A percentile compares a stretch with the other conserved stretches of the same genome.
Evolutionary conservation across 2,888 invertebrate species (phyloP).

Genomic region (Euplagia quadripunctaria): DNA sequence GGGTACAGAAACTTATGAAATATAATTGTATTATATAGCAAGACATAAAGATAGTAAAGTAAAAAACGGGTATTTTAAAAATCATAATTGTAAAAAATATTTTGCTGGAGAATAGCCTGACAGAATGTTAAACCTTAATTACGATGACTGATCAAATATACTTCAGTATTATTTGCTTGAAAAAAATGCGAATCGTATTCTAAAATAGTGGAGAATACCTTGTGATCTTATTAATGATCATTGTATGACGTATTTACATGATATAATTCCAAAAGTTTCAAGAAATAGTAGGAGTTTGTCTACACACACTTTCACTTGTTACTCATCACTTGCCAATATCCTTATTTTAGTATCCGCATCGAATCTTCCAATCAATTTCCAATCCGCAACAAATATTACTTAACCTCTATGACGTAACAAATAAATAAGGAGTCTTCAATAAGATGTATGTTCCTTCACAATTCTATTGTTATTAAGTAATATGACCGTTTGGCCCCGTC

Average conservation of each 20-base stretch:
- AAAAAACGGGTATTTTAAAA: neutral
- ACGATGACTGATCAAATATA: neutral
- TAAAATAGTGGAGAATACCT: neutral
- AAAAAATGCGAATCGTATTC: neutral
- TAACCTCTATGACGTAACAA: slow-evolving; percentile 37
- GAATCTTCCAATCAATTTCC: slow-evolving; percentile 36
- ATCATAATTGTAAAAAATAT: neutral
- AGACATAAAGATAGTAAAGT: neutral
- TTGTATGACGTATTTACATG: too few species aligned
- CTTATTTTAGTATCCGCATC: slow-evolving; percentile 28
- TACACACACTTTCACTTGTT: neutral
- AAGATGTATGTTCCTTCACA: slow-evolving; percentile 45
- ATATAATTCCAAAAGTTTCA: too few species aligned
- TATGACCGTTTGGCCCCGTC: slow-evolving; percentile 49
- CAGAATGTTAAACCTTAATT: neutral
- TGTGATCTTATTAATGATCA: neutral
- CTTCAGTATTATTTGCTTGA: neutral
- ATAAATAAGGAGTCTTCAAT: slow-evolving; percentile 36
- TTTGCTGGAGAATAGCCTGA: neutral
- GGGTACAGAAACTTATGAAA: slow-evolving; percentile 14
- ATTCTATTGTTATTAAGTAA: slow-evolving; percentile 53
- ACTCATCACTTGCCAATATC: slow-evolving; percentile 14
- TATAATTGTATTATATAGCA: slow-evolving; percentile 8
- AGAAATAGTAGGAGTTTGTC: neutral
- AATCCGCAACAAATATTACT: slow-evolving; percentile 43